Conservation (phyloP, 2,797 vertebrate species). For the Melanotaenia maccullochi region DNA sequence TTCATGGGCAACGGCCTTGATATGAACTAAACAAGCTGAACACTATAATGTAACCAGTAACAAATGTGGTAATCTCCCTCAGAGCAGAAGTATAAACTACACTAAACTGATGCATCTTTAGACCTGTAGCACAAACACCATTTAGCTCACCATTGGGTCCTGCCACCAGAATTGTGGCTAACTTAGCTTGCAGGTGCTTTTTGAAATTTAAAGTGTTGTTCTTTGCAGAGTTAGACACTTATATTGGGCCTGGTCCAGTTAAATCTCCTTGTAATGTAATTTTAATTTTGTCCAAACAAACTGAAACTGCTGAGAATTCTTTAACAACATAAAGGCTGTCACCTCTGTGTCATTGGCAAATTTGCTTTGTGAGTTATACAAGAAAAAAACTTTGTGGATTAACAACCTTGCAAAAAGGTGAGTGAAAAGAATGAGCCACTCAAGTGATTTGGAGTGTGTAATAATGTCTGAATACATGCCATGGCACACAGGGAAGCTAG, state of each 20-base stretch:
- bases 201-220: neutral
- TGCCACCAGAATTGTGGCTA: neutral
- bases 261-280: neutral
- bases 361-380: neutral
- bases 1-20: no score
- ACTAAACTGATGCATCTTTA: constrained; percentile 5
- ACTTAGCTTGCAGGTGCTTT: neutral
- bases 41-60: neutral
- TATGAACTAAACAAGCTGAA: neutral
- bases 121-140: neutral
- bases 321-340: neutral
- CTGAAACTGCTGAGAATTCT: neutral
- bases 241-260: neutral
- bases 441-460: constrained; percentile 59
- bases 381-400: constrained; percentile 47
- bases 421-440: constrained; percentile 54
- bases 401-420: constrained; percentile 52
- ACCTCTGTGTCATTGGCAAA: neutral
- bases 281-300: neutral
- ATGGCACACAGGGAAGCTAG: constrained; percentile 70
- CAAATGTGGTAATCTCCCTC: neutral
- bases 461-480: constrained; percentile 67
- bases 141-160: neutral
- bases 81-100: neutral
- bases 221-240: neutral